Evolutionary conservation across 2,113 vertebrate species (phyloP), one percentile per base, ranked within the genome.

Genomic region (Microtus richardsoni): DNA sequence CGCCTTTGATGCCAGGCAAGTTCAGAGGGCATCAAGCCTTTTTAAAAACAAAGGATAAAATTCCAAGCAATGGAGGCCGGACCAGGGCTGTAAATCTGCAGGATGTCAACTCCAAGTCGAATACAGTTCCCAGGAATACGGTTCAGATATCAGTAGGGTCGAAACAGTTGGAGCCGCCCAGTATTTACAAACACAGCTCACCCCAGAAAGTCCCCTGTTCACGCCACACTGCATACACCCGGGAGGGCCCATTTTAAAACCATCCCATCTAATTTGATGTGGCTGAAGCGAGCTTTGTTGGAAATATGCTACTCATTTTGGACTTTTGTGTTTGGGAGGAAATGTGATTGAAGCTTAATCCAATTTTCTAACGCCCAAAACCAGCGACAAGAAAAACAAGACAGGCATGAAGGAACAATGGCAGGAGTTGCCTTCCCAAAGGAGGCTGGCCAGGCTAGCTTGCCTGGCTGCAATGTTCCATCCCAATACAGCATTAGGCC

Each of bases 261-360:
- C 94, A 3, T 95, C 97, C 97, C 84, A 3, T 91, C 92, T 89
- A 79, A 97, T 93, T 95, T 92, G 95, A 97, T 98, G 98, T 98
- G 98, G 92, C 93, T 98, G 54, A 92, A 80, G 87, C 92, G 92
- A 98, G 98, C 97, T 80, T 95, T 97, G 86, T 62, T 93, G 68
- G 93, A 97, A 98, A 97, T 97, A 77, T 97, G 97, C 95, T 97
- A 95, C 97, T 97, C 95, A 97, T 97, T 97, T 97, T 92, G 93
- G 93, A 93, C 95, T 97, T 98, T 97, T 92, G 82, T 98, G 92
- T 98, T 97, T 91, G 90, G 92, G 95, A 92, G 97, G 75, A 97
- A 97, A 98, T 97, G 95, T 19, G 95, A 97, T 97, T 97, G 95
- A 97, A 97, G 97, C 96, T 97, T 97, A 98, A 98, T 98, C 97